Base-by-base conservation (phyloP, 2,888 invertebrate genomes). In the Agrotis segetum region DNA sequence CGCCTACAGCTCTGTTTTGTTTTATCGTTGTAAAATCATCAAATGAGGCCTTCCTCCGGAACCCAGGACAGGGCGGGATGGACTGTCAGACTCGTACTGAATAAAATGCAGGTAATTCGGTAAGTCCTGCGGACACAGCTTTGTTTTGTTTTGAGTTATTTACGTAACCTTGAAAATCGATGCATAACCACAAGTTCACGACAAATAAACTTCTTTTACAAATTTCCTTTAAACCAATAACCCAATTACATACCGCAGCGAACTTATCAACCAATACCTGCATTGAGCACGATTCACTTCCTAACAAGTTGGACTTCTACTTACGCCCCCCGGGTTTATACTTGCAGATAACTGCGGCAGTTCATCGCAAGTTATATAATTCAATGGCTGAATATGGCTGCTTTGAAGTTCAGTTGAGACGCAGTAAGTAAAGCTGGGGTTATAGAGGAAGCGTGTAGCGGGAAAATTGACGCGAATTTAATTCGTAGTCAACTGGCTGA, bases 351-450 rank as follows among this genome's bases (percentile, higher is more conserved):
- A 78, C 52, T 49, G 21, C 9, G 40, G 49, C 46, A 72, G 46
- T 75, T 78, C 50, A 40, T 64, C 24, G 19, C 16, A 60, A 78
- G 19, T 75, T 78, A 34, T 50, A 49, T 71, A 78, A 66, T 66
- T 76, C 47, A 52, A 61, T 65, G 52, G 52, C 52, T 65, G 72
- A 50, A 17, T 77, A 49, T 34, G n/a, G 65, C 65, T 71, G 46
- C 17, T 61, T 17, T 21, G 16, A 6, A 55, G 58, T 71, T 73
- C 19, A 49, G 60, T 64, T 59, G 1, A 24, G 34, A 63, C 24
- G 53, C 19, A 17, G 59, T 44, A 11, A 19, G 21, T 71, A 63
- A 71, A 2, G 24, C 6, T 7, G 1, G 9, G 34, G 52, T 2
- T 13, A 21, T 34, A 16, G 21, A 13, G 17, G 7, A 3, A 49